A percentile compares a stretch with the other conserved stretches of the same genome.
These are phyloP conservation scores for Eupithecia abbreviata DNA, from an alignment of 2,888 invertebrate genomes.

Conservation along the genomic window DNA sequence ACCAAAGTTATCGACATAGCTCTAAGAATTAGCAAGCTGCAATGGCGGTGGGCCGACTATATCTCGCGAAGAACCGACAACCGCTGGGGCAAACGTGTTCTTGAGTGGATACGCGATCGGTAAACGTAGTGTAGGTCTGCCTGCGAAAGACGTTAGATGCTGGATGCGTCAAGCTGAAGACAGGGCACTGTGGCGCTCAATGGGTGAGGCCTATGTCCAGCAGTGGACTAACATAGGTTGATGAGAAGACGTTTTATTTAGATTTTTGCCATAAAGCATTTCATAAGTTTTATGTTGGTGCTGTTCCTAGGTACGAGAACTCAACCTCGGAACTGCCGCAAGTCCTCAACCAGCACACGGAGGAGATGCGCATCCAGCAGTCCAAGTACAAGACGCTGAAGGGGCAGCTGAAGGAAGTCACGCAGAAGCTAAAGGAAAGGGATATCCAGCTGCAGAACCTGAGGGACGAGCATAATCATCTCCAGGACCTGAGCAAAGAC, in stretches of 20 bases:
- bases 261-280: background rate
- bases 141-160: too few species aligned
- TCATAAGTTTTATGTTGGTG: background rate
- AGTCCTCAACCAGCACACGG: slow-evolving; percentile 89
- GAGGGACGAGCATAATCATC: slow-evolving; percentile 88
- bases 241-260: background rate
- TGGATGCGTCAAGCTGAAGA: too few species aligned
- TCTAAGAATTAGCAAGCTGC: too few species aligned
- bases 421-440: slow-evolving; percentile 86
- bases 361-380: slow-evolving; percentile 89
- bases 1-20: too few species aligned
- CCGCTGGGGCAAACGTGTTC: too few species aligned
- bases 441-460: slow-evolving; percentile 87
- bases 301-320: slow-evolving; percentile 86
- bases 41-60: too few species aligned
- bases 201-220: too few species aligned
- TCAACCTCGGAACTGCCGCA: slow-evolving; percentile 91
- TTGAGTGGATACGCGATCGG: too few species aligned
- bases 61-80: too few species aligned
- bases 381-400: slow-evolving; percentile 87
- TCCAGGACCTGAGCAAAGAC: slow-evolving; percentile 88
- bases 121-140: too few species aligned
- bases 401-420: slow-evolving; percentile 85
- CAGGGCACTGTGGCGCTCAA: too few species aligned
- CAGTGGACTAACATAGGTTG: too few species aligned